Evolutionary conservation across 2,888 invertebrate species (phyloP).

Genomic region (Ischnus inquisitorius): DNA sequence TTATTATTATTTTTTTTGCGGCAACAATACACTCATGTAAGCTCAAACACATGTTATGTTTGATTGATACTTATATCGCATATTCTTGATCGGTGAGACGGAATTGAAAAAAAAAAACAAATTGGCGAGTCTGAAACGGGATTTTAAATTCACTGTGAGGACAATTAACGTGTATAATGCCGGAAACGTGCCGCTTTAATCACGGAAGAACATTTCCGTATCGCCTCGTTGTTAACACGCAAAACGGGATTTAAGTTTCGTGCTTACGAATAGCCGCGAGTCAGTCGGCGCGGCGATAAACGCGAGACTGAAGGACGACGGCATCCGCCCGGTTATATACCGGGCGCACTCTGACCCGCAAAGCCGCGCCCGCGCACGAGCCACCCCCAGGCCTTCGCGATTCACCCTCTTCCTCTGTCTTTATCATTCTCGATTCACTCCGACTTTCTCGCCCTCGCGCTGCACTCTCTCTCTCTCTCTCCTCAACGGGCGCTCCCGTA

Average conservation of each 20-base stretch:
- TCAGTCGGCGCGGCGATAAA: conserved; percentile 80
- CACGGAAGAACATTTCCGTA: conserved; percentile 4
- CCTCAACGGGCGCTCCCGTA: not conserved
- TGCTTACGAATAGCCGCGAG: conserved; percentile 47
- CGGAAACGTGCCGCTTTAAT: not conserved
- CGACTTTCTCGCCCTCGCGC: conserved; percentile 61
- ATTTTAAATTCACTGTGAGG: conserved; percentile 29
- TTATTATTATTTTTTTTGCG: not conserved
- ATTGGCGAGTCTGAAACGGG: conserved; percentile 14
- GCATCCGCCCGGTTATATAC: conserved; percentile 85
- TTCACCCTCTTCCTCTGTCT: conserved; percentile 64
- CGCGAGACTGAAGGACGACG: conserved; percentile 83
- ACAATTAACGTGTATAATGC: not conserved
- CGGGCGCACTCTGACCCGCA: conserved; percentile 84
- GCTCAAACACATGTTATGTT: not conserved
- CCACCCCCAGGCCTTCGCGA: conserved; percentile 71
- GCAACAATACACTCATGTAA: not conserved
- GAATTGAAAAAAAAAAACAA: conserved; percentile 1
- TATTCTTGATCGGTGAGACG: not conserved
- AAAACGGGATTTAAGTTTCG: not conserved
- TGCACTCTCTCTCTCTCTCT: conserved; percentile 64
- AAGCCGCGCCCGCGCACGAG: conserved; percentile 84
- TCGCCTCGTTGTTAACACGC: conserved; percentile 9
- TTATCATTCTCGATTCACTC: conserved; percentile 39
- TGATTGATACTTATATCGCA: not conserved